A percentile compares a stretch with the other conserved stretches of the same genome.
phyloP scores from a whole-genome alignment of 2,797 vertebrate genomes.

The Mus minutoides region DNA sequence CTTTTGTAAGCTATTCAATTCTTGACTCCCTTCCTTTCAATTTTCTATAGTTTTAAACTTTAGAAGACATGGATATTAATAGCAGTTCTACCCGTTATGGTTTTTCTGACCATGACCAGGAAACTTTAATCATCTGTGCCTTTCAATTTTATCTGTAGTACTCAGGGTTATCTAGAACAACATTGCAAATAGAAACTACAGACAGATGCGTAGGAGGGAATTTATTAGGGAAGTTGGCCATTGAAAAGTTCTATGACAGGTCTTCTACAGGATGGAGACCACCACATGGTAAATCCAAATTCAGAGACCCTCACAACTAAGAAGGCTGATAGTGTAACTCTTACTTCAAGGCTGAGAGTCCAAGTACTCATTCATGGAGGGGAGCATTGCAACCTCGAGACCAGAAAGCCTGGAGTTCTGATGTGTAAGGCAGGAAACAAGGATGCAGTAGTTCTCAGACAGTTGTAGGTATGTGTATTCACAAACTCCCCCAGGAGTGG shows the following conservation, averaged over 20 bases:
- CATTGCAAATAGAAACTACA: not conserved
- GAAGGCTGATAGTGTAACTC: not conserved
- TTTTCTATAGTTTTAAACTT: not conserved
- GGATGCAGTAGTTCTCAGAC: not conserved
- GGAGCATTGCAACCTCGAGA: not conserved
- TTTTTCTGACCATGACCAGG: not conserved
- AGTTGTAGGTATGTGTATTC: not conserved
- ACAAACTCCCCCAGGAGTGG: not conserved
- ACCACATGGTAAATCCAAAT: not conserved
- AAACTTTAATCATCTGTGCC: not conserved
- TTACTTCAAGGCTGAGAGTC: not conserved
- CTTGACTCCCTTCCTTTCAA: constrained; percentile 25
- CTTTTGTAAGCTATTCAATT: not conserved
- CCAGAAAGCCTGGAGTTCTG: not conserved
- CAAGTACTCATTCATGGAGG: not conserved
- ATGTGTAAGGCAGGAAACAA: not conserved
- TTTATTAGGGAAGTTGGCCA: not conserved
- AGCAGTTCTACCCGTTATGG: not conserved
- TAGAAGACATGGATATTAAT: not conserved
- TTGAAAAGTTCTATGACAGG: not conserved
- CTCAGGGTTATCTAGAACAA: not conserved
- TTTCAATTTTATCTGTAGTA: not conserved
- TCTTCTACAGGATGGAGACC: not conserved
- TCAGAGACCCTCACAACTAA: too few species aligned
- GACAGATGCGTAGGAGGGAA: not conserved